These are phyloP conservation scores for Chiridota heheva DNA, from an alignment of 35 echinoderm and acorn worm species.

Conservation along the genomic window DNA sequence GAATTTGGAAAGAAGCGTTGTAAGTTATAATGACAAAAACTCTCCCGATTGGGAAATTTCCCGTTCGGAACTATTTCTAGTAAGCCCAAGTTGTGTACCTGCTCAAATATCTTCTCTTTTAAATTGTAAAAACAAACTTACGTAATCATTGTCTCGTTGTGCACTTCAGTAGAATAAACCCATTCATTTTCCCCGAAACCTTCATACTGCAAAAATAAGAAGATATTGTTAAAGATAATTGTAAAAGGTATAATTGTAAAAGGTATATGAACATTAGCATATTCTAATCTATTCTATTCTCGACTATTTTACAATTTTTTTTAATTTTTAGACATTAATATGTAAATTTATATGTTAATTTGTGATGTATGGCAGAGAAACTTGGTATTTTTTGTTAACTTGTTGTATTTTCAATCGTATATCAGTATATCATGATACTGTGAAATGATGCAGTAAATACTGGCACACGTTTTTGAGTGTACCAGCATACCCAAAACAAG, in stretches of 20 bases:
- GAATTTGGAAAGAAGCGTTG: too few relatives aligned
- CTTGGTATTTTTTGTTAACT: not conserved
- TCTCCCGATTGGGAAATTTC: too few relatives aligned
- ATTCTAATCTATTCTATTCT: too few relatives aligned
- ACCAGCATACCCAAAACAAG: too few relatives aligned
- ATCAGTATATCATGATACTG: too few relatives aligned
- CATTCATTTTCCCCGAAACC: constrained; percentile 88
- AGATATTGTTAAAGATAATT: constrained; percentile 7
- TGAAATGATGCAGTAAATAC: too few relatives aligned
- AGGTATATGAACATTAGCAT: not conserved
- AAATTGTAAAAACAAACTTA: constrained; percentile 25
- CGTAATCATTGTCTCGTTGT: constrained; percentile 54
- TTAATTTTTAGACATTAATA: not conserved
- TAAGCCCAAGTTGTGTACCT: not conserved
- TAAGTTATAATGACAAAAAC: too few relatives aligned
- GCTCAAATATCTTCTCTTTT: not conserved
- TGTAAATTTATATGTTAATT: not conserved
- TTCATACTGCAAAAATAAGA: constrained; percentile 57
- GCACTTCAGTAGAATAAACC: constrained; percentile 69
- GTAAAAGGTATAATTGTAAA: not conserved
- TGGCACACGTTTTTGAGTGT: too few relatives aligned
- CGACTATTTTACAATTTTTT: too few relatives aligned
- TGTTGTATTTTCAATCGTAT: too few relatives aligned
- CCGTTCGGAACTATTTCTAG: too few relatives aligned
- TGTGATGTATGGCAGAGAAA: not conserved